A percentile compares a stretch with the other conserved stretches of the same genome.
phyloP scores from a whole-genome alignment of 1,140 invertebrate genomes.

The Meloidogyne hapla region DNA sequence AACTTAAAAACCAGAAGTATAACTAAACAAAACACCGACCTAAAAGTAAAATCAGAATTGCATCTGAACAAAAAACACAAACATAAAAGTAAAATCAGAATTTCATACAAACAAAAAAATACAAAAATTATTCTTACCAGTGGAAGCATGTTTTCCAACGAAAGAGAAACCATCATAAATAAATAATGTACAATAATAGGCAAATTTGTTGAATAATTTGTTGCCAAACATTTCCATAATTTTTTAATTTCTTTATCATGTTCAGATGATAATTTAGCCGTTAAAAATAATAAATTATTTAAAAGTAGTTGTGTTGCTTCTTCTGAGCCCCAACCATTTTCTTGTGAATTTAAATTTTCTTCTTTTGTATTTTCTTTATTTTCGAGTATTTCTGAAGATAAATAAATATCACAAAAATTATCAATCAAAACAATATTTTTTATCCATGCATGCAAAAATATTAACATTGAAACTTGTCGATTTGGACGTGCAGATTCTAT shows the following conservation, averaged over 20 bases:
- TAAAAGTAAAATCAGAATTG: neutral
- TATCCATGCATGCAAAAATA: conserved; percentile 92
- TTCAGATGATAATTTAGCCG: conserved; percentile 91
- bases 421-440: conserved; percentile 91
- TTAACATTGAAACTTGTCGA: conserved; percentile 70
- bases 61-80: too few species aligned
- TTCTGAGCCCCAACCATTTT: conserved; percentile 60
- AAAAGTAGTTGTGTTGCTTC: conserved; percentile 99
- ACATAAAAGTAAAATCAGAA: neutral
- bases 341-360: too few species aligned
- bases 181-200: conserved; percentile 95
- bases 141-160: conserved; percentile 82
- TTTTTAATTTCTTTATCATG: conserved; percentile 91
- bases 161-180: conserved; percentile 91
- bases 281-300: conserved; percentile 97
- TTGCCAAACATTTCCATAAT: conserved; percentile 88
- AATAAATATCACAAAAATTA: conserved; percentile 80
- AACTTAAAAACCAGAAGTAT: neutral
- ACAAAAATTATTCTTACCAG: conserved; percentile 72
- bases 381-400: conserved; percentile 39
- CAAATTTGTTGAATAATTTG: conserved; percentile 92
- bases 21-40: too few species aligned
- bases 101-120: too few species aligned
- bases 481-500: conserved; percentile 74
- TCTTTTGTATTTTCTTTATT: conserved; percentile 21